Percentiles rank a stretch among this genome's conserved stretches.
Conservation (phyloP, 2,113 vertebrate genomes). For the Xiphorhynchus elegans region DNA sequence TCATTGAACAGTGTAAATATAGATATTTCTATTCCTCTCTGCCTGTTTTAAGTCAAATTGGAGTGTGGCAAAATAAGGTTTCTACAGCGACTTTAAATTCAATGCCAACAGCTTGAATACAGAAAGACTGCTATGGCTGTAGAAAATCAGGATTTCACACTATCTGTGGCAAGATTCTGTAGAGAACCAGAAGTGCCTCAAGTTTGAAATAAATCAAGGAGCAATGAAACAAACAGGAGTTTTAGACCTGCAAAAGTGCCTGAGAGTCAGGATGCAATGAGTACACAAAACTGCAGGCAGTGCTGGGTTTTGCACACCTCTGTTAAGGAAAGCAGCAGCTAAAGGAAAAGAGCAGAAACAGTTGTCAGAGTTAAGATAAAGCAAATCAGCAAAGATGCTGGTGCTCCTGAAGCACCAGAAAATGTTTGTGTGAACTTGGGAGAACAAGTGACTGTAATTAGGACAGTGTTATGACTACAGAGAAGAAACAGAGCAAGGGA, state of each 20-base stretch:
- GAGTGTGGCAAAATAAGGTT: neutral
- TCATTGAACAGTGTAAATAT: neutral
- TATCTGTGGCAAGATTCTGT: neutral
- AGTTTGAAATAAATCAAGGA: neutral
- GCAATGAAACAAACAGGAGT: neutral
- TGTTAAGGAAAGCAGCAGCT: neutral
- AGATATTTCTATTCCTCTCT: neutral
- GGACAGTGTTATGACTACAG: neutral
- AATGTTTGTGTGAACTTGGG: neutral
- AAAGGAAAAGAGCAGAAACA: neutral
- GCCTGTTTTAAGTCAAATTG: neutral
- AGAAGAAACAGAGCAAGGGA: neutral
- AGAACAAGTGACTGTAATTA: neutral
- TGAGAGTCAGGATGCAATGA: neutral
- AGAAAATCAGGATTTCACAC: neutral
- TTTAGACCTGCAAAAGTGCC: neutral
- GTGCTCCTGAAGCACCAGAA: neutral
- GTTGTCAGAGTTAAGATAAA: neutral
- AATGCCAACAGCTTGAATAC: neutral
- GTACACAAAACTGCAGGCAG: neutral
- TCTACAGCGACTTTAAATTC: neutral
- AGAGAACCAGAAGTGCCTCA: neutral
- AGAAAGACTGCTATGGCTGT: neutral
- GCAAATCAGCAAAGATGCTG: neutral
- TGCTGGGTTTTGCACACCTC: neutral